Evolutionary conservation across 2,888 invertebrate species (phyloP).

Genomic region (Idaea biselata): DNA sequence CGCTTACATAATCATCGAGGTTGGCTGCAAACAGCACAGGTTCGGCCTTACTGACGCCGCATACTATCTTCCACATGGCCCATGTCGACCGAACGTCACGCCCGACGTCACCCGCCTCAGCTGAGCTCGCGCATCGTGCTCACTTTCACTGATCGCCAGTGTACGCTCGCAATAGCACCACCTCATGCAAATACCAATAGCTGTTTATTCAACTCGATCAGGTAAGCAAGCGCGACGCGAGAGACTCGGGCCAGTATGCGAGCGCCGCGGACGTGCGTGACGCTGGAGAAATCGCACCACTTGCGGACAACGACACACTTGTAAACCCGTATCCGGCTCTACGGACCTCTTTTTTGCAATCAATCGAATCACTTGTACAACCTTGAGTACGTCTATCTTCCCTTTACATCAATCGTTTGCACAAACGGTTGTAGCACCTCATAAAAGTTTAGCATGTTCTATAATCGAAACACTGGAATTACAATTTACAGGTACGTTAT

Average conservation of each 20-base stretch:
- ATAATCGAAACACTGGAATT: constrained; percentile 36
- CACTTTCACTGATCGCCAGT: constrained; percentile 61
- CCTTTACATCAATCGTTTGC: neutral
- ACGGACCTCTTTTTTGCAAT: constrained; percentile 36
- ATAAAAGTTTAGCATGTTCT: neutral
- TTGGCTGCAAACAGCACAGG: constrained; percentile 62
- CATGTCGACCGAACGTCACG: constrained; percentile 65
- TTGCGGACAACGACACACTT: constrained; percentile 63
- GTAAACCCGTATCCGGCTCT: constrained; percentile 54
- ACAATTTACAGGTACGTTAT: constrained; percentile 45
- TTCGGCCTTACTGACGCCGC: constrained; percentile 75
- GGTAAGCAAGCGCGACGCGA: constrained; percentile 32
- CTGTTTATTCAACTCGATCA: constrained; percentile 53
- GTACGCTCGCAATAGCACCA: constrained; percentile 24
- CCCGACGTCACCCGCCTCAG: constrained; percentile 58
- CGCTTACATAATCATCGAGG: constrained; percentile 72
- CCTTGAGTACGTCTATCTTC: constrained; percentile 18
- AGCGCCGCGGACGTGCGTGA: constrained; percentile 67
- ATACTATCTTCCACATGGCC: constrained; percentile 75
- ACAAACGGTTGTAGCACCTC: constrained; percentile 19
- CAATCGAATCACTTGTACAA: constrained; percentile 30
- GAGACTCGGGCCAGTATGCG: constrained; percentile 51
- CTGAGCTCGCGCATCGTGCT: constrained; percentile 62
- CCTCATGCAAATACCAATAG: constrained; percentile 54
- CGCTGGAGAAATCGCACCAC: constrained; percentile 68